These are phyloP conservation scores for Sitta europaea DNA, from an alignment of 2,113 vertebrate species.

Conservation along the genomic window DNA sequence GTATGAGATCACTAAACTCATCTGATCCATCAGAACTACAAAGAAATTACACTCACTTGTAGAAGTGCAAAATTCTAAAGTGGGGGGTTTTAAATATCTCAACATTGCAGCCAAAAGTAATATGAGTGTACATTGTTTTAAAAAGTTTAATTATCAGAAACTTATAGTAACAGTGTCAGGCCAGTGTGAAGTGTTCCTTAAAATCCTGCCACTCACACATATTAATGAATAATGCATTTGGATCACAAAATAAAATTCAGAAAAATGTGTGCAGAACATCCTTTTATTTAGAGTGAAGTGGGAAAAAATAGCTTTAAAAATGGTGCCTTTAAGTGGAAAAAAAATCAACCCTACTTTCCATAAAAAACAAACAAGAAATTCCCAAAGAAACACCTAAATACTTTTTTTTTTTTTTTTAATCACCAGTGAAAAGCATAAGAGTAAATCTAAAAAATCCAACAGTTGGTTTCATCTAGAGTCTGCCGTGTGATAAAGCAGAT, in stretches of 20 bases:
- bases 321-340: not conserved
- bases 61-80: not conserved
- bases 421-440: not conserved
- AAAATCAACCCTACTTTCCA: not conserved
- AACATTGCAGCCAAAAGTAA: not conserved
- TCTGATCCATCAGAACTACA: not conserved
- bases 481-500: not conserved
- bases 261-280: not conserved
- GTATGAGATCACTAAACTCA: not conserved
- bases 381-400: not conserved
- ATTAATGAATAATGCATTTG: not conserved
- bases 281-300: not conserved
- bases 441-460: not conserved
- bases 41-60: not conserved
- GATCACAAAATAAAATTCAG: not conserved
- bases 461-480: not conserved
- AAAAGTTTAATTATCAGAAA: not conserved
- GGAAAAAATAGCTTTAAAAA: not conserved
- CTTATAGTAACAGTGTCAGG: not conserved
- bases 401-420: not conserved
- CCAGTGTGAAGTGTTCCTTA: not conserved
- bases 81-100: not conserved
- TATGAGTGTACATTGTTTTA: not conserved
- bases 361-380: not conserved
- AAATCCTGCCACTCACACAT: not conserved